Evolutionary conservation across 2,113 vertebrate species (phyloP), one percentile per base, ranked within the genome.

Genomic region (Drymodes brunneopygia): DNA sequence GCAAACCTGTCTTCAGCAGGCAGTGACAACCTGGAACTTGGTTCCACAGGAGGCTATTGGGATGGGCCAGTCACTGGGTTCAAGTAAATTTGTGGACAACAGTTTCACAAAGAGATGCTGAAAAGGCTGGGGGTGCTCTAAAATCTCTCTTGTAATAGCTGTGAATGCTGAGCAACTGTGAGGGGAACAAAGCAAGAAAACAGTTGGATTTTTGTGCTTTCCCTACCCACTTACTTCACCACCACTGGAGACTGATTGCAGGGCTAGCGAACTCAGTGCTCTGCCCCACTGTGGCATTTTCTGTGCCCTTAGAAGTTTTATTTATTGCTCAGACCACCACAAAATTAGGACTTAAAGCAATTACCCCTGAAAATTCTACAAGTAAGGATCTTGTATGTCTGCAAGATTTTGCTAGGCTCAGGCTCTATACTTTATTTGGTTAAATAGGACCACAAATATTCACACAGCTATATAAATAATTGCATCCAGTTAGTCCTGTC

Each of bases 381-480:
- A 62, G 60, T 50, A 67, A 91, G 70, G 64, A n/a, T 28, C 53
- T 79, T 65, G 57, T 48, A 57, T 12, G 33, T 50, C 28, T 48
- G 21, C 48, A 72, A 53, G 65, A n/a, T 64, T 94, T 85, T 75
- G 45, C n/a, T 61, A 79, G 62, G 33, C 62, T 87, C 65, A 14
- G 66, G 44, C 11, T 28, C 35, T 57, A 48, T 92, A 40, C 91
- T 97, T 93, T 90, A 94, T 91, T 91, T 97, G 93, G 73, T 84
- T 92, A 94, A 88, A 56, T 27, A 81, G 57, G 72, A 38, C 66
- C 40, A 61, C 2, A 56, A 79, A 50, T 73, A 85, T 89, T 86
- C 88, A 85, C 70, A 71, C 45, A 83, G 57, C 74, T 86, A 51
- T 69, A 81, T 92, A 95, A 96, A 95, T 94, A 95, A 89, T 93